Conservation (phyloP, 2,888 invertebrate genomes). For the Drosophila histrio region DNA sequence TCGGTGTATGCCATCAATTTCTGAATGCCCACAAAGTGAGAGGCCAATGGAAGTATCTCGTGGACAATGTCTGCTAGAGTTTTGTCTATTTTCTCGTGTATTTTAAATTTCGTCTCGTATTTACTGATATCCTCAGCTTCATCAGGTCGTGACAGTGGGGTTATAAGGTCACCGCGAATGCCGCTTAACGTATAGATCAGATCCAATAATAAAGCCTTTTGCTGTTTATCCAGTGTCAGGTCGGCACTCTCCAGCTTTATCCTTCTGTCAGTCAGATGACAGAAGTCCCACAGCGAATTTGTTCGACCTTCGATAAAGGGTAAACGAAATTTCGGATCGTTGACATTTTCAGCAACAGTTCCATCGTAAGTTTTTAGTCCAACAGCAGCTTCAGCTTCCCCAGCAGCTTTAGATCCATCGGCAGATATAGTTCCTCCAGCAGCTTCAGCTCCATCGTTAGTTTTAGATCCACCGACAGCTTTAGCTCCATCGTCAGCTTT, state of each 20-base stretch:
- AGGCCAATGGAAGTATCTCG: conserved; percentile 92
- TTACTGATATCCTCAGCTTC: not conserved
- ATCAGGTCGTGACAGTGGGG: not conserved
- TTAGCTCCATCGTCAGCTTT: not conserved
- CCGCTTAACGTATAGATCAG: conserved; percentile 2
- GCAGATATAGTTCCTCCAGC: not conserved
- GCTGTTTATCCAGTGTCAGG: not conserved
- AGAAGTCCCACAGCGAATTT: conserved; percentile 1
- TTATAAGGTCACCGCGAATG: not conserved
- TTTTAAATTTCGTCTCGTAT: conserved; percentile 86
- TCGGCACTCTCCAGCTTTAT: too few relatives aligned
- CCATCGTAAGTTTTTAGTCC: not conserved
- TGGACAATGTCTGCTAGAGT: conserved; percentile 86
- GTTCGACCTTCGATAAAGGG: not conserved
- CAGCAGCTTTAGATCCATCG: not conserved
- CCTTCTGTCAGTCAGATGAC: not conserved
- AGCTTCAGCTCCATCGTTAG: not conserved
- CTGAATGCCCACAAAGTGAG: conserved; percentile 93
- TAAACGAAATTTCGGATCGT: fast-evolving
- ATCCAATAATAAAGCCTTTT: not conserved
- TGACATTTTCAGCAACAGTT: not conserved
- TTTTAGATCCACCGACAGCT: not conserved
- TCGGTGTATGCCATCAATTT: conserved; percentile 87
- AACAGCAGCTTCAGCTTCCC: not conserved
- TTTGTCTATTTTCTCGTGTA: conserved; percentile 89